Conservation (phyloP, 2,888 invertebrate genomes). For the Epiperipatus broadwayi region DNA sequence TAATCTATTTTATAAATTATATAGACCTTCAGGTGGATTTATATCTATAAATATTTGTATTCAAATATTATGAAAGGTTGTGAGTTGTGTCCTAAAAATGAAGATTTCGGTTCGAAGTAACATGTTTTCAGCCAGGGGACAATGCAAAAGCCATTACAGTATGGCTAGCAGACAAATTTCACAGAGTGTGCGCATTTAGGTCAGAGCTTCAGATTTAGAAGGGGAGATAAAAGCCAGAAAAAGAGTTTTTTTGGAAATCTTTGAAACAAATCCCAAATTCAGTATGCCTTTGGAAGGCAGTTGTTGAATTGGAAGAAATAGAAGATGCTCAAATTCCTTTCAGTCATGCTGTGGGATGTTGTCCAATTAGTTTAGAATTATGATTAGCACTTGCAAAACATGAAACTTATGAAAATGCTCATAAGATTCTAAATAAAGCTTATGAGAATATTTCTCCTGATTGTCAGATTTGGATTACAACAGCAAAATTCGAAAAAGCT, state of each 20-base stretch:
- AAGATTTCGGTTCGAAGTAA: conserved; percentile 97
- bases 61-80: conserved; percentile 81
- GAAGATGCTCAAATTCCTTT: conserved; percentile 90
- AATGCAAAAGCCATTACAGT: conserved; percentile 88
- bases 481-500: no score
- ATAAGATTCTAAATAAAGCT: no score
- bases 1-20: no score
- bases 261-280: conserved; percentile 96
- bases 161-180: conserved; percentile 83
- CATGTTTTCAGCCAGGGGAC: conserved; percentile 61
- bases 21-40: no score
- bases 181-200: conserved; percentile 89
- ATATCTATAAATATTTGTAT: no score
- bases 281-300: conserved; percentile 92
- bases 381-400: conserved; percentile 69
- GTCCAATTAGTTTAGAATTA: conserved; percentile 84
- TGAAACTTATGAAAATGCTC: no score
- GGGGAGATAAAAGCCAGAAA: conserved; percentile 80
- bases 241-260: conserved; percentile 73
- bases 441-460: no score
- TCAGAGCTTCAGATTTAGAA: conserved; percentile 90
- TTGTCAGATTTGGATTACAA: no score
- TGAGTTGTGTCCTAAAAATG: conserved; percentile 75
- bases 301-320: conserved; percentile 90
- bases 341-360: conserved; percentile 93